phyloP scores from a whole-genome alignment of 2,113 vertebrate species.

The Piliocolobus tephrosceles region DNA sequence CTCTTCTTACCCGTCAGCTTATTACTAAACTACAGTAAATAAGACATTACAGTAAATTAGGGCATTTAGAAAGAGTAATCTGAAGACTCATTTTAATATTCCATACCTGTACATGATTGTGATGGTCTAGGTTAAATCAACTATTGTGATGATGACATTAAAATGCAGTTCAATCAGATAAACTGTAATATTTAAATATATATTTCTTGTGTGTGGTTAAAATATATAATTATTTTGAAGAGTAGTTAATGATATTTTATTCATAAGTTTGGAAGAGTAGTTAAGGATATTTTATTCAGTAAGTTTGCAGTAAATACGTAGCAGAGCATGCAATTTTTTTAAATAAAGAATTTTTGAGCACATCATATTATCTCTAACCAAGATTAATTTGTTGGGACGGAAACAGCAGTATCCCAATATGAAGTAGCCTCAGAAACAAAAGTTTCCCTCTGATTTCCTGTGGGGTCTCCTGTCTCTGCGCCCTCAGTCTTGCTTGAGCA shows the following conservation, averaged over 20 bases:
- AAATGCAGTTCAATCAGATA: neutral
- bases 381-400: neutral
- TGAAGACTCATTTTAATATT: neutral
- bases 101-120: neutral
- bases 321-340: neutral
- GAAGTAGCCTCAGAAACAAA: neutral
- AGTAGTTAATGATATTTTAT: neutral
- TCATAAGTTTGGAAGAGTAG: neutral
- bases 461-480: neutral
- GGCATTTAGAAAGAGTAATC: neutral
- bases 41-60: neutral
- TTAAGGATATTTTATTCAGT: neutral
- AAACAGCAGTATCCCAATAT: neutral
- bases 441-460: neutral
- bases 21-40: neutral
- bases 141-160: neutral
- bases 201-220: neutral
- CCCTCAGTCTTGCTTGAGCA: neutral
- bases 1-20: neutral
- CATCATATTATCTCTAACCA: neutral
- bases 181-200: neutral
- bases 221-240: neutral
- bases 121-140: neutral
- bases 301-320: neutral
- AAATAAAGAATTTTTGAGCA: neutral